Conservation (phyloP, 2,113 vertebrate genomes). For the Onychorhynchus coronatus region DNA sequence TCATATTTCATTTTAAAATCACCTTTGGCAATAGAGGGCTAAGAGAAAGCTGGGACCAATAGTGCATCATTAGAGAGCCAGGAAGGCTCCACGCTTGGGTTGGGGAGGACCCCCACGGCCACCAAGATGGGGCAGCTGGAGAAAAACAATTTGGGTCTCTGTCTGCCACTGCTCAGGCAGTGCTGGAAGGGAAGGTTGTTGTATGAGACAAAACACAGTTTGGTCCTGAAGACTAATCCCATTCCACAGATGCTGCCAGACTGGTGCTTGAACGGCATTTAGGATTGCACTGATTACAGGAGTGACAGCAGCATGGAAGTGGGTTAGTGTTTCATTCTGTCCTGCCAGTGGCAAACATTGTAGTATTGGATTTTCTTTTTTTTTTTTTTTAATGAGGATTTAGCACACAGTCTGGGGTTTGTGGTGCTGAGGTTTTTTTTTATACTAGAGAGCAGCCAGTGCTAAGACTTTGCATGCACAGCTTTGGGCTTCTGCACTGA, state of each 20-base stretch:
- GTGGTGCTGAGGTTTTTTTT: background rate
- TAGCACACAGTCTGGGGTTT: background rate
- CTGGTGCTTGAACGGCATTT: background rate
- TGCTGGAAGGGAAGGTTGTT: background rate
- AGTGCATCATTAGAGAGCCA: background rate
- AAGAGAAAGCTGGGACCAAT: background rate
- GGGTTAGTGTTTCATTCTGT: background rate
- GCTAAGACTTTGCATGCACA: background rate
- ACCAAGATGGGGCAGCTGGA: background rate
- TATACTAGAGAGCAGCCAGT: background rate
- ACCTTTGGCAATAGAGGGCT: background rate
- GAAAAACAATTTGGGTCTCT: fast-evolving
- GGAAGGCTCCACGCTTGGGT: background rate
- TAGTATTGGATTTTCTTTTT: background rate
- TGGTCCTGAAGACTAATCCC: background rate
- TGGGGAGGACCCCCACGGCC: background rate
- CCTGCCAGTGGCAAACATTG: background rate
- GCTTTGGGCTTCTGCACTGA: background rate
- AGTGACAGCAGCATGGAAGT: background rate
- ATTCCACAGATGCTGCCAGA: background rate
- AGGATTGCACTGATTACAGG: background rate
- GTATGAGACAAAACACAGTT: fast-evolving
- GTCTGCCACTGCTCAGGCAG: background rate
- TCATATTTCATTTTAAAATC: background rate
- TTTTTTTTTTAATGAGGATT: background rate